Percentiles rank a stretch among this genome's conserved stretches.
Evolutionary conservation across 1,140 invertebrate species (phyloP).

Genomic region (Oreohelix idahoensis): DNA sequence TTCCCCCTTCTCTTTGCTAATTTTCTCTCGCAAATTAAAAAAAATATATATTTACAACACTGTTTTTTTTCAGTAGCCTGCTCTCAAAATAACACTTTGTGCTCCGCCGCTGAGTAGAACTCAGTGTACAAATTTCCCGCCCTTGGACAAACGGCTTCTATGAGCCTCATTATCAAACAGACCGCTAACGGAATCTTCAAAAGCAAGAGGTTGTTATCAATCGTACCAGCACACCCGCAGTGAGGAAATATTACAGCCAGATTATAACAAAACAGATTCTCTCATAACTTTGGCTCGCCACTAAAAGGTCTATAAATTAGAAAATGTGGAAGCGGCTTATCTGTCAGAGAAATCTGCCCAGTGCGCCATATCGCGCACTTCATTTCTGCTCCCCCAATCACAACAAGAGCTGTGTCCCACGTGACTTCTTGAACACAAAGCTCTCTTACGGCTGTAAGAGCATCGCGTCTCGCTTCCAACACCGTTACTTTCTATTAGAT

Average conservation of each 20-base stretch:
- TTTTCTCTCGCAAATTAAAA: background rate
- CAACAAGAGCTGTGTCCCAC: conserved; percentile 25
- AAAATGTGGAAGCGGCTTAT: conserved; percentile 30
- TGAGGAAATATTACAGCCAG: conserved; percentile 39
- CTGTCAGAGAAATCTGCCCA: conserved; percentile 38
- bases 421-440: conserved; percentile 28
- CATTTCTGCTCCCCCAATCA: conserved; percentile 43
- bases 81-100: background rate
- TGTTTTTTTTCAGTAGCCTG: background rate
- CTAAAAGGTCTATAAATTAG: conserved; percentile 13
- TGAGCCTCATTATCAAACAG: background rate
- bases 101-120: background rate
- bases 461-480: background rate
- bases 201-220: conserved; percentile 16
- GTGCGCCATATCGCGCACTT: conserved; percentile 40
- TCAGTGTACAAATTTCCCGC: background rate
- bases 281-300: conserved; percentile 36
- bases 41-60: background rate
- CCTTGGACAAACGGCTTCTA: conserved; percentile 12
- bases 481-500: conserved; percentile 45
- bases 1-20: background rate
- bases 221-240: conserved; percentile 14
- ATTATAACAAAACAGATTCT: conserved; percentile 46
- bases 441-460: background rate
- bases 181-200: conserved; percentile 36